Evolutionary conservation across 92 coral and sea anemone species (phyloP).

Genomic region (Porites evermanni): DNA sequence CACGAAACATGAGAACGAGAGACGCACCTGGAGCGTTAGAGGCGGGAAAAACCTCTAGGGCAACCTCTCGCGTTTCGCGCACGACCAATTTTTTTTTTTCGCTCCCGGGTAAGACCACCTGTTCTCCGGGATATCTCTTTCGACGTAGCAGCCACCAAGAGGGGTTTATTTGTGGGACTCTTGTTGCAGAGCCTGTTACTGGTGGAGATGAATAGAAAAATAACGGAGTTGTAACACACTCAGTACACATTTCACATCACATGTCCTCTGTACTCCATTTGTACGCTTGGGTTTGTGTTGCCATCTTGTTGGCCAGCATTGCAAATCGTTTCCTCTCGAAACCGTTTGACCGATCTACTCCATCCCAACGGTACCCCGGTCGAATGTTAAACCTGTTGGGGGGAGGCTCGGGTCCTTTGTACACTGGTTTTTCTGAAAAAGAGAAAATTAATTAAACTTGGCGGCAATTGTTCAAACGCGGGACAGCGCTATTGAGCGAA

Average conservation of each 20-base stretch:
- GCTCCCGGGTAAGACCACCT: too few relatives aligned
- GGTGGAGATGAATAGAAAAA: neutral
- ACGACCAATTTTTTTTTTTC: too few relatives aligned
- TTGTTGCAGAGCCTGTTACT: too few relatives aligned
- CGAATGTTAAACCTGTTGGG: conserved; percentile 91
- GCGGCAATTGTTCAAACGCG: too few relatives aligned
- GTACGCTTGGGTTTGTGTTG: conserved; percentile 80
- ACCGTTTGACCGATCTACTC: conserved; percentile 97
- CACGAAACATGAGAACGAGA: too few relatives aligned
- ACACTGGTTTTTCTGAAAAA: conserved; percentile 83
- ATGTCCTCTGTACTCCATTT: conserved; percentile 98
- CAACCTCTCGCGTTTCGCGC: too few relatives aligned
- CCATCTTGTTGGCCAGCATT: conserved; percentile 91
- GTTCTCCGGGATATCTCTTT: too few relatives aligned
- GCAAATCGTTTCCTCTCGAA: conserved; percentile 93
- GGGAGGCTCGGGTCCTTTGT: conserved; percentile 92
- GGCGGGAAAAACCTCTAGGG: too few relatives aligned
- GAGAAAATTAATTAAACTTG: neutral
- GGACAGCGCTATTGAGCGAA: too few relatives aligned
- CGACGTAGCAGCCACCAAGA: too few relatives aligned
- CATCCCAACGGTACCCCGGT: conserved; percentile 99
- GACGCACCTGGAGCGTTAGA: too few relatives aligned
- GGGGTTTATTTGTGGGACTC: too few relatives aligned
- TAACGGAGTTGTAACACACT: neutral
- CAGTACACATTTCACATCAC: conserved; percentile 39